These are phyloP conservation scores for Nasonia giraulti DNA, from an alignment of 1,140 invertebrate species.

Conservation along the genomic window DNA sequence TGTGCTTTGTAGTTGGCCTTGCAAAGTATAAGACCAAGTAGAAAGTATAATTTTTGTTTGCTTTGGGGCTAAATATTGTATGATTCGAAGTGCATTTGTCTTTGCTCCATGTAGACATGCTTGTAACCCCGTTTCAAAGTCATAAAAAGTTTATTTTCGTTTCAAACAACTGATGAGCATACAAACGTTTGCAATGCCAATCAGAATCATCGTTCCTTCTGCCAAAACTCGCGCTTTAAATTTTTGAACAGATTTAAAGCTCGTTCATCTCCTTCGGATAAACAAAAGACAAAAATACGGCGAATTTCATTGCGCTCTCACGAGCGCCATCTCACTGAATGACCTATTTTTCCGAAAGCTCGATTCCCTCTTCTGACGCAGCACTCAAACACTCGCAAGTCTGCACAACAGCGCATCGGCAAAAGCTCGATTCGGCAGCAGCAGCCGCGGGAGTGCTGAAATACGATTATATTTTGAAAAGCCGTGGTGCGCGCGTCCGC, in stretches of 20 bases:
- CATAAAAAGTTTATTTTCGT: too few species aligned
- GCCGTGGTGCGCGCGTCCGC: constrained; percentile 58
- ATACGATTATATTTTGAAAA: constrained; percentile 57
- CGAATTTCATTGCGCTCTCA: background rate
- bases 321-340: background rate
- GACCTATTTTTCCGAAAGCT: background rate
- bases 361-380: background rate
- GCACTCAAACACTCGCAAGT: background rate
- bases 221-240: too few species aligned
- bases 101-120: too few species aligned
- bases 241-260: background rate
- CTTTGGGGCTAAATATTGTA: background rate
- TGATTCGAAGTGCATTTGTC: background rate
- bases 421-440: background rate
- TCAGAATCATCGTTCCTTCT: too few species aligned
- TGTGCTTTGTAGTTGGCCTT: background rate
- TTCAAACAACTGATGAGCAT: too few species aligned
- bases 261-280: background rate
- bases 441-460: background rate
- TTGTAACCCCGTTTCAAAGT: too few species aligned
- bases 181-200: too few species aligned
- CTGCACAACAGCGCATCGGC: background rate
- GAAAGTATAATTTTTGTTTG: background rate
- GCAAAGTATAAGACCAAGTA: background rate
- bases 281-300: background rate